phyloP scores from a whole-genome alignment of 1,140 invertebrate genomes.

The Papilio polytes region DNA sequence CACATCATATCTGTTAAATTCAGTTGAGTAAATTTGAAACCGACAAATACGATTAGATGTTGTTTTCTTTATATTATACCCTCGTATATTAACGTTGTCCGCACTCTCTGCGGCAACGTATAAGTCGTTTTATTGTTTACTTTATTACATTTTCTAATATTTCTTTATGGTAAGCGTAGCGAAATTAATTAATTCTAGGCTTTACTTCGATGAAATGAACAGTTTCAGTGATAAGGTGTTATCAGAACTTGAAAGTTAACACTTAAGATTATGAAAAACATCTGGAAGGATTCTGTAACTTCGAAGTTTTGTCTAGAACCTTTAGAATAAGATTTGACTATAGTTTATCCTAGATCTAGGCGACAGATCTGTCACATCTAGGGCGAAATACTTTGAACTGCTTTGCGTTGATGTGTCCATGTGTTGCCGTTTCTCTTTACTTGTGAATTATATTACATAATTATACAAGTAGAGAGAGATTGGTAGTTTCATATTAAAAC shows the following conservation, averaged over 20 bases:
- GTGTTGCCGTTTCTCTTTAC: slow-evolving; percentile 35
- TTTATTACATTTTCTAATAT: slow-evolving; percentile 50
- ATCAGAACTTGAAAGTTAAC: background rate
- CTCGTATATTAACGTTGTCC: slow-evolving; percentile 48
- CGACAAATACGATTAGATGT: slow-evolving; percentile 74
- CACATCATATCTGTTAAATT: slow-evolving; percentile 76
- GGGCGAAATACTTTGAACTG: slow-evolving; percentile 58
- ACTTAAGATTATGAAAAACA: background rate
- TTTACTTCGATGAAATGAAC: slow-evolving; percentile 48
- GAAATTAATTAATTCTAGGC: slow-evolving; percentile 66
- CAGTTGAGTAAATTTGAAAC: slow-evolving; percentile 77
- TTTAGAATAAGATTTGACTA: slow-evolving; percentile 70
- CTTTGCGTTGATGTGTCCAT: slow-evolving; percentile 63
- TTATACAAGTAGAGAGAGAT: background rate
- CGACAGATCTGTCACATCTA: slow-evolving; percentile 75
- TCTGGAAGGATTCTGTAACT: slow-evolving; percentile 34
- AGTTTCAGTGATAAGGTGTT: background rate
- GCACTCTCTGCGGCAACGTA: slow-evolving; percentile 46
- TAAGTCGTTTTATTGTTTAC: slow-evolving; percentile 55
- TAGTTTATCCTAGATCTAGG: slow-evolving; percentile 73
- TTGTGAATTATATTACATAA: background rate
- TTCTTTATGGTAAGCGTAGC: slow-evolving; percentile 75
- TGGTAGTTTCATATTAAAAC: background rate
- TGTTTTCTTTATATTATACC: slow-evolving; percentile 77
- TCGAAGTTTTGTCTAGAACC: slow-evolving; percentile 50